These are phyloP conservation scores for Anhinga rufa DNA, from an alignment of 2,113 vertebrate genomes.

Conservation along the genomic window DNA sequence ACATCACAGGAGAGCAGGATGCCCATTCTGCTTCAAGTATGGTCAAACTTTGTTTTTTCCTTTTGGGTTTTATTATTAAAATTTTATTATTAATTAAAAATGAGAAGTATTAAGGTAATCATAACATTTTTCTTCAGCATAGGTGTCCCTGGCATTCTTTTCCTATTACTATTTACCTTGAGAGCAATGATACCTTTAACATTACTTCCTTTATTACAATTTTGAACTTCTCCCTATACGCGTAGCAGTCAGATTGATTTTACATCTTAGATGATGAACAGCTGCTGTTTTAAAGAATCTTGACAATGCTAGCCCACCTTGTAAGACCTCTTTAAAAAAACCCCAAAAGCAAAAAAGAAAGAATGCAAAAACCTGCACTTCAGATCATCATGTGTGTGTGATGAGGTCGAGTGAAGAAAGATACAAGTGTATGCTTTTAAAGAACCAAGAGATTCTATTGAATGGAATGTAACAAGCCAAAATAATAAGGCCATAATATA, in stretches of 20 bases:
- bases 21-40: background rate
- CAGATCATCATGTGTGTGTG: background rate
- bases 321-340: background rate
- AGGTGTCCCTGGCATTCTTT: background rate
- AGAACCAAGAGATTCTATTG: background rate
- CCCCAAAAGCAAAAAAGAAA: background rate
- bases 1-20: background rate
- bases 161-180: background rate
- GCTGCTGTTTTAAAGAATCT: background rate
- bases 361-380: background rate
- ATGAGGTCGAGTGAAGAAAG: background rate
- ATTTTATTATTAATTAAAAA: background rate
- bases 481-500: background rate
- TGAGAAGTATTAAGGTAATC: background rate
- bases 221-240: background rate
- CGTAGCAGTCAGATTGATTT: background rate
- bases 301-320: background rate
- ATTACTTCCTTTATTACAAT: background rate
- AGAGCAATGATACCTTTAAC: background rate
- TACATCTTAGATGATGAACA: background rate
- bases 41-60: no score
- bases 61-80: background rate
- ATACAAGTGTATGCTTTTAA: background rate
- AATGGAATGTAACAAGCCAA: background rate
- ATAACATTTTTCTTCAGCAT: background rate